Evolutionary conservation across 2,888 invertebrate species (phyloP).

Genomic region (Caenorhabditis zanzibari): DNA sequence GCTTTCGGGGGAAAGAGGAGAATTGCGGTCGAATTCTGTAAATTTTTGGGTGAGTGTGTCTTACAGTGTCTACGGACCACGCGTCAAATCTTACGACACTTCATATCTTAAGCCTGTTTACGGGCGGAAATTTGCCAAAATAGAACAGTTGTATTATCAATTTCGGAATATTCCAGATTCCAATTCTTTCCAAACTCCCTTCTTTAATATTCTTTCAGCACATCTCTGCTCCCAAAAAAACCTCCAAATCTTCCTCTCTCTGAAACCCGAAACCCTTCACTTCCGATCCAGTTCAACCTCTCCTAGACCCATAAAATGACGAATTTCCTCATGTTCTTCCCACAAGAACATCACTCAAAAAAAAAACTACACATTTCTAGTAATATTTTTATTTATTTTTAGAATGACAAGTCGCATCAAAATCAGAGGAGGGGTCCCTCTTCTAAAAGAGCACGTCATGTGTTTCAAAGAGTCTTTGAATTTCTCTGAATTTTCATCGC

Average conservation of each 20-base stretch:
- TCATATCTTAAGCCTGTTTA: too few species aligned
- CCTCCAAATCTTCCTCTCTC: neutral
- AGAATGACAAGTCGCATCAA: constrained; percentile 23
- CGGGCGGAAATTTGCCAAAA: too few species aligned
- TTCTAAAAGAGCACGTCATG: constrained; percentile 8
- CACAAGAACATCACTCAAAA: neutral
- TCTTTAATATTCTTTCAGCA: neutral
- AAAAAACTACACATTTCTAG: neutral
- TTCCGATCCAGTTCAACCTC: neutral
- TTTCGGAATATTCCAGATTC: too few species aligned
- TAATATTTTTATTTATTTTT: neutral
- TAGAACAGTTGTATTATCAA: too few species aligned
- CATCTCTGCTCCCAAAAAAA: neutral
- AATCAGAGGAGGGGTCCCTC: neutral
- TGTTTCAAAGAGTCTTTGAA: neutral
- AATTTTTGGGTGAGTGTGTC: too few species aligned
- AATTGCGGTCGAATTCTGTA: too few species aligned
- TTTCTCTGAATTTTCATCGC: neutral
- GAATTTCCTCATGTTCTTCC: neutral
- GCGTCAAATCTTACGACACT: too few species aligned
- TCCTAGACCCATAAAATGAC: constrained; percentile 6
- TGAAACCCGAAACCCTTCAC: constrained; percentile 11
- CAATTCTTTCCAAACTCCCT: too few species aligned
- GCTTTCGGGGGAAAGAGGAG: too few species aligned
- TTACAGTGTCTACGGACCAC: too few species aligned